Evolutionary conservation across 2,888 invertebrate species (phyloP).

Genomic region (Dusona sp.): DNA sequence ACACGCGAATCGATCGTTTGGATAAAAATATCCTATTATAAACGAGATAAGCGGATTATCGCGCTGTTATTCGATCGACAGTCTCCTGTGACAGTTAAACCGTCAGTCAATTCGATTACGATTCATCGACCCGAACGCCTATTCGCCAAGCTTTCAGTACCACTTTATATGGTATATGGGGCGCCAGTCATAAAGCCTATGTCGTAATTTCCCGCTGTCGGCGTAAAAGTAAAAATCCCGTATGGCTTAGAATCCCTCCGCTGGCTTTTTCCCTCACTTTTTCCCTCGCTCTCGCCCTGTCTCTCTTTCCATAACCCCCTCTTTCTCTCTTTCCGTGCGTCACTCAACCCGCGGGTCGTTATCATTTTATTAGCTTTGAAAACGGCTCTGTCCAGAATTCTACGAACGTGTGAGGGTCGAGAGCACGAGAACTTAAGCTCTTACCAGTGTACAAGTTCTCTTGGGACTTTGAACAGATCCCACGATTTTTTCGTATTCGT

Average conservation of each 20-base stretch:
- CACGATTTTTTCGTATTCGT: constrained; percentile 34
- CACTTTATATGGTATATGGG: constrained; percentile 65
- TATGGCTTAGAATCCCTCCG: constrained; percentile 49
- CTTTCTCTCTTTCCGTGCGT: constrained; percentile 56
- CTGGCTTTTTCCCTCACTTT: constrained; percentile 35
- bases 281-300: background rate
- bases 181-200: constrained; percentile 70
- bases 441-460: constrained; percentile 9
- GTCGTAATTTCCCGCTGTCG: constrained; percentile 76
- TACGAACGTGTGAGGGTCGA: constrained; percentile 51
- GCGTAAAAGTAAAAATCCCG: constrained; percentile 76
- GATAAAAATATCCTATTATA: constrained; percentile 42
- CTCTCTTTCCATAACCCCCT: background rate
- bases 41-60: constrained; percentile 47
- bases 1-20: constrained; percentile 25
- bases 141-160: constrained; percentile 54
- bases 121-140: constrained; percentile 55
- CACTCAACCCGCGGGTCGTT: constrained; percentile 76
- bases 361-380: constrained; percentile 80
- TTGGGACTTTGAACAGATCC: constrained; percentile 42
- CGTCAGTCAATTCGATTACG: constrained; percentile 61
- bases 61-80: constrained; percentile 54
- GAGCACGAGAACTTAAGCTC: constrained; percentile 33
- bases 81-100: constrained; percentile 48
- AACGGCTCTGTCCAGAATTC: constrained; percentile 75